Percentiles rank a stretch among this genome's conserved stretches.
phyloP scores from a whole-genome alignment of 2,888 invertebrate genomes.

The Cephus runcator region DNA sequence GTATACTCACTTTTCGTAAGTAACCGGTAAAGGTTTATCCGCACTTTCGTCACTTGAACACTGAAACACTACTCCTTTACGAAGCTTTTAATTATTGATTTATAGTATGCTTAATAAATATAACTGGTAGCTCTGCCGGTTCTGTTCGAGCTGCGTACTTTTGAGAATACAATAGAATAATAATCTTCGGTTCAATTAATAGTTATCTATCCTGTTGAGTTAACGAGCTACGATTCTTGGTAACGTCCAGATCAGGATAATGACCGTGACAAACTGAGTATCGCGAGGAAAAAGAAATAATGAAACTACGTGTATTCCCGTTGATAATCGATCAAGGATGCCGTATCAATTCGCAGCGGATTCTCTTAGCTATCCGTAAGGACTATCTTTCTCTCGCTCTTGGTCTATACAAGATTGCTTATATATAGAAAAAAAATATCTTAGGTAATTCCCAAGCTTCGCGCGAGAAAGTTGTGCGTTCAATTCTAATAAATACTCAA shows the following conservation, averaged over 20 bases:
- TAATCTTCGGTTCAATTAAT: not conserved
- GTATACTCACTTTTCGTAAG: constrained; percentile 49
- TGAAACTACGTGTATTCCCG: not conserved
- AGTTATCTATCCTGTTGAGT: not conserved
- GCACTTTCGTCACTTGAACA: constrained; percentile 44
- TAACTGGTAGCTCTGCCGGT: not conserved
- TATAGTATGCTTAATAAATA: not conserved
- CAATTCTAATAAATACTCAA: not conserved
- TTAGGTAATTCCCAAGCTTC: not conserved
- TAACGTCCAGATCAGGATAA: not conserved
- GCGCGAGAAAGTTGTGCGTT: not conserved
- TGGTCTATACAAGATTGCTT: not conserved
- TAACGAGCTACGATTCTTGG: not conserved
- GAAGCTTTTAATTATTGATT: constrained; percentile 2
- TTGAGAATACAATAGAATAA: not conserved
- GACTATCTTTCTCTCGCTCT: not conserved
- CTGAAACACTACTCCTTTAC: constrained; percentile 11
- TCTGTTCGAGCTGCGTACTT: not conserved
- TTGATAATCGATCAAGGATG: not conserved
- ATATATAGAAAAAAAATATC: not conserved
- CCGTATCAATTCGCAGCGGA: not conserved
- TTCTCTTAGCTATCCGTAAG: not conserved
- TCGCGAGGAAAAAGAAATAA: not conserved
- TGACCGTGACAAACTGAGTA: not conserved
- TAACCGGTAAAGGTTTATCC: constrained; percentile 40